Evolutionary conservation across 2,888 invertebrate species (phyloP), one percentile per base, ranked within the genome.

Genomic region (Drosophila lacicola): DNA sequence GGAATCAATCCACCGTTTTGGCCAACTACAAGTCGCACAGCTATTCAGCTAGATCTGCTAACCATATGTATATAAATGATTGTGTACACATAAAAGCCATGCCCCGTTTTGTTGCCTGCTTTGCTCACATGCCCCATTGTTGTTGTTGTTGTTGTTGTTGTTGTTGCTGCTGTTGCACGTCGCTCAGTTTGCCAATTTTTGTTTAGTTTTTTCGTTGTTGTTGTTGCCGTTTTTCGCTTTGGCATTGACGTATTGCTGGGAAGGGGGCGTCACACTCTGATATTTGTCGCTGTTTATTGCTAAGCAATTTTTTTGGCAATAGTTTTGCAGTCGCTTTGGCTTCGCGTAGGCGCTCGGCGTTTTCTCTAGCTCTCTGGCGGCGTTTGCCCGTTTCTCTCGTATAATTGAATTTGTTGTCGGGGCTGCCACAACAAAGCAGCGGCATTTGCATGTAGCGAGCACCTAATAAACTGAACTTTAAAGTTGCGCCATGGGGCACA

Each of bases 201-300:
- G 65, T 68, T 62, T 53, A 55, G 44, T 17, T 17, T 17, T 2
- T 1, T 17, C 17, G 17, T 17, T 17, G 2, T 17, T 17, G 17
- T 63, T 71, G 64, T 67, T 61, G 62, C 46, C 51, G 44, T 46
- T 60, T 65, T 72, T 57, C 70, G 70, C 64, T 70, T 62, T 84
- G 82, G 82, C 82, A 85, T 88, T 82, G 82, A 87, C 66, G 80
- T 69, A 73, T 68, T 53, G 51, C 57, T 33, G 47, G 25, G 55
- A 46, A 60, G 71, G 64, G 72, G 87, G 74, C 86, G 88, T 89
- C 80, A 78, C 81, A 83, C 84, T 88, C 69, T 83, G 83, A 89
- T 87, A 87, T 89, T 89, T 83, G 89, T 83, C 89, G 81, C 87
- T 83, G 70, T 65, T 78, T 78, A 69, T 67, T 62, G 78, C 61